Evolutionary conservation across 2,888 invertebrate genomes (phyloP).

Genomic region (Pseudococcus longispinus): DNA sequence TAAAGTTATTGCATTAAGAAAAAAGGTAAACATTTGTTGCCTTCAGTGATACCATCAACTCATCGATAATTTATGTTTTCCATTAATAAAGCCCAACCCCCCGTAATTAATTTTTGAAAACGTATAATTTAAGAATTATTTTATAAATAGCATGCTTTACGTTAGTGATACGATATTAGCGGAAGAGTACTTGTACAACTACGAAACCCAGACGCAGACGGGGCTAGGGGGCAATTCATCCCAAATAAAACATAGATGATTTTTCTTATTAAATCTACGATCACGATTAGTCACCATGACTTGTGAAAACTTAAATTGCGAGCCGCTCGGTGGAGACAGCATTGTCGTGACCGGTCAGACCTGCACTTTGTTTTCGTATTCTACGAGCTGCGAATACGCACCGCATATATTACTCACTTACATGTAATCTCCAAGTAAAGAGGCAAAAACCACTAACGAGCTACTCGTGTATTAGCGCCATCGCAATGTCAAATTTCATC

Average conservation of each 20-base stretch:
- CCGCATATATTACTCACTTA: constrained; percentile 15
- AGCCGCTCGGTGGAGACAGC: constrained; percentile 32
- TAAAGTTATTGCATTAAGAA: constrained; percentile 31
- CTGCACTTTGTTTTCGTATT: background rate
- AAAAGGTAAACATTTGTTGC: constrained; percentile 39
- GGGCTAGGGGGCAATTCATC: background rate
- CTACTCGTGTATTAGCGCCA: constrained; percentile 25
- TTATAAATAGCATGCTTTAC: constrained; percentile 41
- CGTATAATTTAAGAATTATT: constrained; percentile 45
- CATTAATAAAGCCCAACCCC: constrained; percentile 41
- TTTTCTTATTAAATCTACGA: constrained; percentile 44
- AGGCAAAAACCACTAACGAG: constrained; percentile 5
- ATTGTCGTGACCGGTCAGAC: constrained; percentile 36
- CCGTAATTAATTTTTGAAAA: constrained; percentile 45
- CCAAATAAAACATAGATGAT: constrained; percentile 40
- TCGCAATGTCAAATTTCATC: background rate
- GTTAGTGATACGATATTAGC: constrained; percentile 36
- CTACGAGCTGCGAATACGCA: background rate
- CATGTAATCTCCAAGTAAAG: background rate
- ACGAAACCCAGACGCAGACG: background rate
- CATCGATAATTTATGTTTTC: constrained; percentile 42
- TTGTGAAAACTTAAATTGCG: constrained; percentile 43
- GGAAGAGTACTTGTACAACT: background rate
- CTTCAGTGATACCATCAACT: constrained; percentile 45
- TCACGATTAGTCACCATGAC: constrained; percentile 46